Evolutionary conservation across 53 echinoderm and acorn worm species (phyloP), one percentile per base, ranked within the genome.

Genomic region (Hippasteria phrygiana): DNA sequence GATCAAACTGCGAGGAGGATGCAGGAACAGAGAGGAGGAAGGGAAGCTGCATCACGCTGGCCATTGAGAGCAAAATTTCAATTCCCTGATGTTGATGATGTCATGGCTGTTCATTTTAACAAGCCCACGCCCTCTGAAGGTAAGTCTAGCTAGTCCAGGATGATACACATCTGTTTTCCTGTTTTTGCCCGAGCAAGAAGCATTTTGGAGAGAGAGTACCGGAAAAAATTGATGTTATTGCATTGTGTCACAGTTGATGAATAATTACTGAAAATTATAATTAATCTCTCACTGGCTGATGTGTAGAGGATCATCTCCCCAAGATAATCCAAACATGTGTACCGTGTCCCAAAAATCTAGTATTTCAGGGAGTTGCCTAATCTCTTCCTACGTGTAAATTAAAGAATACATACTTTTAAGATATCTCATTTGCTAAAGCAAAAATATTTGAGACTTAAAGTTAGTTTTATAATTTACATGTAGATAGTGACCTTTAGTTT

Each of bases 81-180:
- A 66, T 81, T 81, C 43, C 46, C 56, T 81, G 81, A 65, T 81
- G 66, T 65, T 65, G 63, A 65, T 81, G 81, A 81, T 64, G 81
- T 81, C 81, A 81, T 43, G 81, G 81, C 63, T 81, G 65, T 65
- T 56, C 42, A 59, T 56, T 81, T 40, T 31, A 81, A 36, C 28
- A 28, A 26, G 33, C 53, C 59, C 37, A 16, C 78, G 56, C 78
- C 78, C 78, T 4, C 54, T 78, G 64, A 63, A 81, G 81, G 81
- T 65, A 63, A 81, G 81, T 81, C 81, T 43, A 18, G 59, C 40
- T 33, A 20, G 59, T 59, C 20, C 1, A 24, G 26, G 4, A 24
- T 59, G n/a, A 26, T 59, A 26, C 59, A 59, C n/a, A 17, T 59
- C 8, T 12, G n/a, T 24, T 7, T 26, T 24, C 22, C 26, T 22